Base-by-base conservation (phyloP, 2,113 vertebrate species). In the Gorsachius goisagi region DNA sequence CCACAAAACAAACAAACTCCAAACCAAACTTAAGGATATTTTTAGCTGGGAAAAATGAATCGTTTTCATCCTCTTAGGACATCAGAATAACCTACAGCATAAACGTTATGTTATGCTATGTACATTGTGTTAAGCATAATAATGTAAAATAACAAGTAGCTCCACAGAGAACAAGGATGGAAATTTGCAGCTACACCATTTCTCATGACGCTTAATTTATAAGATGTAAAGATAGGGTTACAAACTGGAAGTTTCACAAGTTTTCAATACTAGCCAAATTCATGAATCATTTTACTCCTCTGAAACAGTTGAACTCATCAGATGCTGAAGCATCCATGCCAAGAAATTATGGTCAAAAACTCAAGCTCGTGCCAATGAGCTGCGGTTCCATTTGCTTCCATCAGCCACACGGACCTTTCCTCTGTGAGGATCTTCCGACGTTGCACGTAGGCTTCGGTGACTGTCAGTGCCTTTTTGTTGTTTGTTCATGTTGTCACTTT, bases 251-350 rank as follows among this genome's bases (percentile, higher is more conserved):
- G 45, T 53, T 81, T 27, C 22, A n/a, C 28, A 62, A 11, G 33
- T 37, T 89, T 89, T 85, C 27, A 33, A 6, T 77, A 30, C 11
- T 7, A 60, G 39, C 28, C 69, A 58, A 58, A 50, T 75, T 35
- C 22, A 76, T 68, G 37, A 76, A 73, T 89, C 76, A 58, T 68
- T 85, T 88, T 72, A 37, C 12, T 63, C 14, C 49, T 71, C 27
- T 91, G 74, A 78, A 89, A 74, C 5, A 52, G 16, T 19, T 81
- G 60, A 79, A 35, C 53, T 87, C 9, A 2, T 85, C 15, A 89
- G 35, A 49, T 2, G 16, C 27, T 59, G 52, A 49, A 63, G 15
- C 0, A 0, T 24, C 18, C 4, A 1, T 27, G 32, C 35, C 44
- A 62, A 85, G 66, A 71, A 62, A 19, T 60, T 49, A 28, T 33